Conservation (phyloP, 2,888 invertebrate species). For the Yponomeuta cagnagella region DNA sequence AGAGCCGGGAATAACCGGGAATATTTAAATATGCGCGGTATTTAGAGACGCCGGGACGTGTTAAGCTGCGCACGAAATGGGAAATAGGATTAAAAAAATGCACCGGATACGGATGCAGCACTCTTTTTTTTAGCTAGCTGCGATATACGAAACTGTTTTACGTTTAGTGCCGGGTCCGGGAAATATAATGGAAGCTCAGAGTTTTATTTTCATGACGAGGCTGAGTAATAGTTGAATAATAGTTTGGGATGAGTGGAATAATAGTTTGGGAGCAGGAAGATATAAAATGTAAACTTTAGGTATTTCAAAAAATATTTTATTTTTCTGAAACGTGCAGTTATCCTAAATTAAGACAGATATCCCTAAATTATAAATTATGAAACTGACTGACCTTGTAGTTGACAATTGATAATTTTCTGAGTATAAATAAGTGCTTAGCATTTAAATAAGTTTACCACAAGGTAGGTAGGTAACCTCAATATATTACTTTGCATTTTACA, state of each 20-base stretch:
- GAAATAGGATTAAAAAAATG: conserved; percentile 1
- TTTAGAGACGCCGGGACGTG: conserved; percentile 9
- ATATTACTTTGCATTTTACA: no score
- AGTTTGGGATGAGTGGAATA: background rate
- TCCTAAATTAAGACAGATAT: no score
- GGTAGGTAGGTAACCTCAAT: no score
- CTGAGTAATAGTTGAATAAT: no score
- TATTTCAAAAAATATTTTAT: no score
- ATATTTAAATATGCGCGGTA: conserved; percentile 10
- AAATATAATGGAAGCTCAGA: background rate
- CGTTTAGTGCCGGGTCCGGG: background rate
- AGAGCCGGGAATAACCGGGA: conserved; percentile 1
- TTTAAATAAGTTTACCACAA: no score
- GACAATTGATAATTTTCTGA: no score
- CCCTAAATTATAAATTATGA: no score
- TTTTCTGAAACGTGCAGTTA: no score
- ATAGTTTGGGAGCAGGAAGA: background rate
- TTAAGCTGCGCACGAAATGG: conserved; percentile 9
- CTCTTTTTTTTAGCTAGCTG: background rate
- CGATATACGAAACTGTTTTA: background rate
- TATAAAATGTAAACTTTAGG: no score
- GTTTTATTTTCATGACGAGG: background rate
- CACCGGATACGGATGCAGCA: conserved; percentile 1
- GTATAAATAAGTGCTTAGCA: no score
- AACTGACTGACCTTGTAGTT: no score